Evolutionary conservation across 2,888 invertebrate species (phyloP), one percentile per base, ranked within the genome.

Genomic region (Carpatolechia fugitivella): DNA sequence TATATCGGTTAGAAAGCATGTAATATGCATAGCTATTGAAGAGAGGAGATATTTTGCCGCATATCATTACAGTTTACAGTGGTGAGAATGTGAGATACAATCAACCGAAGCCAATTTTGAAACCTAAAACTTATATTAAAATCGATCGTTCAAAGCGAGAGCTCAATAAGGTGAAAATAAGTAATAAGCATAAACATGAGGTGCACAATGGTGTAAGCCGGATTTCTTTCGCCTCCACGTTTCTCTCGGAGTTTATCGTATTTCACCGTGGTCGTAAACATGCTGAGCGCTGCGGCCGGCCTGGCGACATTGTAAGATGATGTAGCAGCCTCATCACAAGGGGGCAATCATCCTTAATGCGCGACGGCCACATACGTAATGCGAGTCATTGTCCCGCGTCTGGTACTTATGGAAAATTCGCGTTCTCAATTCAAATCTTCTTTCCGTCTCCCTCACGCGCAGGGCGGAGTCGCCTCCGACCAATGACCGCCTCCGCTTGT

Each of bases 391-490:
- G 90, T 89, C 87, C 90, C 88, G 85, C 80, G 80, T 87, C 85
- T 78, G 82, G 86, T 90, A 87, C 89, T 90, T 89, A 90, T 89
- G 89, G 89, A 89, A 90, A 89, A 90, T 90, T 90, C 89, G 89
- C 90, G 87, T 89, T 88, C 89, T 88, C 88, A 84, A 90, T 90
- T 88, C 86, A 88, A 90, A 90, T 90, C 86, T 88, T 89, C 80
- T 79, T 75, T 83, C 88, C 80, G 84, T 86, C 89, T 90, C 90
- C 74, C 83, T 86, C 87, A 78, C 85, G 75, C 86, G 84, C 82
- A 84, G 90, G 91, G 90, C 90, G 90, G 89, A 86, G 90, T 72
- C 88, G 83, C 76, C 77, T 78, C 74, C 80, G 78, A 84, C 91
- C 91, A 91, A 91, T 91, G 84, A 85, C 85, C 73, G 82, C 79